Conservation (phyloP, 2,113 vertebrate species). For the Jacana jacana region DNA sequence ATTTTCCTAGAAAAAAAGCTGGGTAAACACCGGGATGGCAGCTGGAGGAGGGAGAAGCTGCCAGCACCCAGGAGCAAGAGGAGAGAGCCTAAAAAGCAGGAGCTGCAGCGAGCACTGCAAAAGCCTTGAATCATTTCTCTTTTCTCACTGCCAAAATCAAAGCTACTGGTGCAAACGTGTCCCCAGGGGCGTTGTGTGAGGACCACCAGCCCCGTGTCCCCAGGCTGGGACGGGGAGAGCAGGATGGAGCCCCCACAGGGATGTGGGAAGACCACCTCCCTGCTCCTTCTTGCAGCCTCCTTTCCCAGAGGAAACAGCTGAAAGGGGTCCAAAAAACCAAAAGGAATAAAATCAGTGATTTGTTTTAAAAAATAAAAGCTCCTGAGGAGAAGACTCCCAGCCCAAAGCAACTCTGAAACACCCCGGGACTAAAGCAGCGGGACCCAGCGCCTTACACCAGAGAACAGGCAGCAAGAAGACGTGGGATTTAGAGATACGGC, state of each 20-base stretch:
- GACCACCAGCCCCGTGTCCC: background rate
- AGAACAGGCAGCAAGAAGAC: background rate
- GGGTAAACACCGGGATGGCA: rapidly evolving
- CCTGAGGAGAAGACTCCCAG: background rate
- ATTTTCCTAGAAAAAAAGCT: slow-evolving; percentile 12
- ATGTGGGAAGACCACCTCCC: background rate
- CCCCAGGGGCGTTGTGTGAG: rapidly evolving
- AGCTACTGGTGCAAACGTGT: rapidly evolving
- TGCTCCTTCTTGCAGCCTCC: background rate
- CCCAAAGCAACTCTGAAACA: background rate
- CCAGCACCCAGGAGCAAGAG: rapidly evolving
- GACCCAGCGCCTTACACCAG: background rate
- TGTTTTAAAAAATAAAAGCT: background rate
- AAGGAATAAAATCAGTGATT: background rate
- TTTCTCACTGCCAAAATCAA: background rate
- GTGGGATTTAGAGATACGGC: background rate
- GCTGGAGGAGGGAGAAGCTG: background rate
- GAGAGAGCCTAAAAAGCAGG: background rate
- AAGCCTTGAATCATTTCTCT: background rate
- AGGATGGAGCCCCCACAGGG: background rate
- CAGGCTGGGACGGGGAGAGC: background rate
- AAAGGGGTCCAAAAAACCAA: background rate
- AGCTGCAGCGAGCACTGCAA: background rate
- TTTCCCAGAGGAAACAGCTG: background rate
- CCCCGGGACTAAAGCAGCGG: background rate